Evolutionary conservation across 2,888 invertebrate genomes (phyloP).

Genomic region (Oxyteleia sp.): DNA sequence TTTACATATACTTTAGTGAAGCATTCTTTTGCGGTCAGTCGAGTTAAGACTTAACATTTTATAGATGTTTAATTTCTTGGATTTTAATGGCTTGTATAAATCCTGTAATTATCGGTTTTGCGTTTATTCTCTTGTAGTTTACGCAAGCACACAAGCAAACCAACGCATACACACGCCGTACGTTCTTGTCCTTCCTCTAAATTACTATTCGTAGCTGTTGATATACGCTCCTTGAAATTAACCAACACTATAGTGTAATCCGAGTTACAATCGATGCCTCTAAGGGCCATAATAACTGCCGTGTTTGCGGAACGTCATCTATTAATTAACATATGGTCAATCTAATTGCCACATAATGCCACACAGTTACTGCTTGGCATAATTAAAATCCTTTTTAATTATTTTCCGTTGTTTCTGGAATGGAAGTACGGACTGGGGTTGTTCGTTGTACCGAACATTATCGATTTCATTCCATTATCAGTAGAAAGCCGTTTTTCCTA

Average conservation of each 20-base stretch:
- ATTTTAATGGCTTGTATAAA: conserved; percentile 28
- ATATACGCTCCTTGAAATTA: conserved; percentile 53
- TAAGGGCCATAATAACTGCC: conserved; percentile 34
- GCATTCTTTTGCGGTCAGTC: neutral
- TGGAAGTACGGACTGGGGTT: neutral
- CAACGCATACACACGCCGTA: neutral
- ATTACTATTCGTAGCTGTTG: conserved; percentile 46
- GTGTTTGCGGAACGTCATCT: conserved; percentile 25
- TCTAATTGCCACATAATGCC: conserved; percentile 4
- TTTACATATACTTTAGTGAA: conserved; percentile 11
- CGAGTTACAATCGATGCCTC: conserved; percentile 36
- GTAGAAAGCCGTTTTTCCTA: conserved; percentile 1
- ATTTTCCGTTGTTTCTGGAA: neutral
- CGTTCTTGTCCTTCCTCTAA: conserved; percentile 43
- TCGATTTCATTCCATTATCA: conserved; percentile 18
- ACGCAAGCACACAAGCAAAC: neutral
- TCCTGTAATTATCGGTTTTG: conserved; percentile 28
- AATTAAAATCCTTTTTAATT: conserved; percentile 7
- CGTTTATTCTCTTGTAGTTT: neutral
- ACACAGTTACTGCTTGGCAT: too few relatives aligned
- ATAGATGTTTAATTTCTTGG: conserved; percentile 18
- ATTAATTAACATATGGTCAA: conserved; percentile 38
- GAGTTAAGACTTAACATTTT: conserved; percentile 1
- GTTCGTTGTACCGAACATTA: neutral
- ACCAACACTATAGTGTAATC: conserved; percentile 26